Base-by-base conservation (phyloP, 2,888 invertebrate genomes). In the Eretmocerus hayati region DNA sequence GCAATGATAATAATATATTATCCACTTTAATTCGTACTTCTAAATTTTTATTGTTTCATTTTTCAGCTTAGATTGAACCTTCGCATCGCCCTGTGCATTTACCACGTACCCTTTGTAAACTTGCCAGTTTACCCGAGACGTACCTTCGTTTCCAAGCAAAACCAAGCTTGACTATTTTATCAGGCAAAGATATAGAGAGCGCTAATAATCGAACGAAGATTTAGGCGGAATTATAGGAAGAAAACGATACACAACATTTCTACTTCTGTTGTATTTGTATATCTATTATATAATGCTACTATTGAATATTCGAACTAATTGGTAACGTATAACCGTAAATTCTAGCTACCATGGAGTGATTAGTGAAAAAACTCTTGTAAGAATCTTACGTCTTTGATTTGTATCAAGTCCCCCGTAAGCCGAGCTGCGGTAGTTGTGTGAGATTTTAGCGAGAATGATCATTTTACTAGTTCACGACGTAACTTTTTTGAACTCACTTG, bases 231-330 rank as follows among this genome's bases (percentile, higher is more conserved):
- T 50, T 52, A 46, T 52, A 55, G 52, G 64, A 59, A 59, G 60
- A 62, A 62, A 64, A 63, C 59, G 59, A 63, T 64, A 59, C 58
- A 63, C 53, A 19, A 59, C 64, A 62, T 57, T 60, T 66, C 65
- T 63, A 63, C 62, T 66, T 69, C 57, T 62, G 61, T 65, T 68
- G 62, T 68, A 68, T 69, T 68, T 71, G 65, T 71, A 70, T 69
- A 63, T 62, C 67, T 66, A 64, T 69, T 65, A 62, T 65, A 60
- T 59, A 65, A 60, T 59, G 63, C 57, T 62, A 65, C 62, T 62
- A 66, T 65, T 63, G 63, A 66, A 62, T 64, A 65, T 64, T 62
- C 60, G 59, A 62, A 65, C 64, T 64, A 67, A 65, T 64, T 65
- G 62, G 59, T 63, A 65, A 62, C 59, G 62, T 69, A 63, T 69